A percentile compares a stretch with the other conserved stretches of the same genome.
phyloP scores from a whole-genome alignment of 1,140 invertebrate species.

The Dysdera silvatica region DNA sequence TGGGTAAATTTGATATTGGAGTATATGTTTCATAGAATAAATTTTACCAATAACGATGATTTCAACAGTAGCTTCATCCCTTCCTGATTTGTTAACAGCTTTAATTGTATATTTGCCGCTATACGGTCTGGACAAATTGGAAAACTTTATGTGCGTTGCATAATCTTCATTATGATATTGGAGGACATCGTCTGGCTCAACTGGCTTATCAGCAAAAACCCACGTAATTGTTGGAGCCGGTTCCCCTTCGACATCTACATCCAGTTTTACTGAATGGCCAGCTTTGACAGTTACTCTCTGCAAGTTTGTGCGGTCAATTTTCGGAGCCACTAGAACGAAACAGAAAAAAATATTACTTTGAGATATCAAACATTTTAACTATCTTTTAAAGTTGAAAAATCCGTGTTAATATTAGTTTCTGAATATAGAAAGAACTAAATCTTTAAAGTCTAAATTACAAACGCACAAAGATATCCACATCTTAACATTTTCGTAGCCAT shows the following conservation, averaged over 20 bases:
- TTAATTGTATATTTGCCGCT: slow-evolving; percentile 51
- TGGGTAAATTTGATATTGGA: no score
- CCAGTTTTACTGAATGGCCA: slow-evolving; percentile 77
- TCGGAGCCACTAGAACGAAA: slow-evolving; percentile 75
- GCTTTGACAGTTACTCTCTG: slow-evolving; percentile 74
- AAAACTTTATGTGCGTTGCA: slow-evolving; percentile 77
- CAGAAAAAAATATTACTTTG: slow-evolving; percentile 85
- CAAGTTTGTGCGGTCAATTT: slow-evolving; percentile 87
- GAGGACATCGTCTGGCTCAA: slow-evolving; percentile 36
- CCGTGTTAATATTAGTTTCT: no score
- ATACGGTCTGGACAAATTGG: slow-evolving; percentile 59
- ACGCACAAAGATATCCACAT: no score
- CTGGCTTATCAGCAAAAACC: slow-evolving; percentile 61
- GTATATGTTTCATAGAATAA: not conserved
- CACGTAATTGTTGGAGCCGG: slow-evolving; percentile 74
- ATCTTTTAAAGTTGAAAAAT: slow-evolving; percentile 92
- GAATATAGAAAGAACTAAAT: no score
- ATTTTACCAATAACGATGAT: slow-evolving; percentile 59
- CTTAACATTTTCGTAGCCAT: no score
- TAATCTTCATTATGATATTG: slow-evolving; percentile 71
- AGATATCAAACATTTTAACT: slow-evolving; percentile 86
- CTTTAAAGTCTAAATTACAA: no score
- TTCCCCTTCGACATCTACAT: slow-evolving; percentile 84
- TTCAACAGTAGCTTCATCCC: slow-evolving; percentile 49
- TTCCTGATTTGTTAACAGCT: slow-evolving; percentile 49